phyloP scores from a whole-genome alignment of 2,797 vertebrate genomes.

The Meriones psammophilus region DNA sequence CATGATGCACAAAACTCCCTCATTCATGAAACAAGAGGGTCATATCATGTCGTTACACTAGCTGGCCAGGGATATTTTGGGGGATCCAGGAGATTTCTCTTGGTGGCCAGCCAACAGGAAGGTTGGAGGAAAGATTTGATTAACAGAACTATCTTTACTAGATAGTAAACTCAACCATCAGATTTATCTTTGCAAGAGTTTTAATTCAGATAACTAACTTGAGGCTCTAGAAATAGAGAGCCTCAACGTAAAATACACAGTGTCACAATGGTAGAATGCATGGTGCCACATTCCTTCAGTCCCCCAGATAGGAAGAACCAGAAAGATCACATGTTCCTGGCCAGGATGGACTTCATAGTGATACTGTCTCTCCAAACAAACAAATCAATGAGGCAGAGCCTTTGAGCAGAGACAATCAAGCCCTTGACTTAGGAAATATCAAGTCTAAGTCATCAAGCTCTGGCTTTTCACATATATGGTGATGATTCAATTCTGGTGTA shows the following conservation, averaged over 20 bases:
- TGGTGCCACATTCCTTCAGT: neutral
- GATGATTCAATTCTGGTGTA: neutral
- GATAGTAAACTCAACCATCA: neutral
- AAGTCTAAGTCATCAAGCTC: neutral
- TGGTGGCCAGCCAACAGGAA: neutral
- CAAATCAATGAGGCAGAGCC: neutral
- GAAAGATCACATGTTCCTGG: neutral
- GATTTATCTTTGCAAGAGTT: neutral
- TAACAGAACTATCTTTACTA: neutral
- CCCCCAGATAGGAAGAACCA: neutral
- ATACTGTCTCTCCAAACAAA: neutral
- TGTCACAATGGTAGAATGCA: neutral
- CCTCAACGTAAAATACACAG: neutral
- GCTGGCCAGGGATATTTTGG: neutral
- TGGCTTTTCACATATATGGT: neutral
- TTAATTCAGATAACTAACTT: neutral
- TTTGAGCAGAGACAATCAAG: neutral
- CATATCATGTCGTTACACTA: neutral
- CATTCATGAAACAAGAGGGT: neutral
- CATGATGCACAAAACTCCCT: neutral
- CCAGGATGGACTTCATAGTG: neutral
- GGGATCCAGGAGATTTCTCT: neutral
- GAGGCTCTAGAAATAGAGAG: neutral
- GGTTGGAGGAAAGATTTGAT: neutral
- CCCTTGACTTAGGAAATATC: neutral